Evolutionary conservation across 2,797 vertebrate genomes (phyloP), one percentile per base, ranked within the genome.

Genomic region (Schizopygopsis malacanthus): DNA sequence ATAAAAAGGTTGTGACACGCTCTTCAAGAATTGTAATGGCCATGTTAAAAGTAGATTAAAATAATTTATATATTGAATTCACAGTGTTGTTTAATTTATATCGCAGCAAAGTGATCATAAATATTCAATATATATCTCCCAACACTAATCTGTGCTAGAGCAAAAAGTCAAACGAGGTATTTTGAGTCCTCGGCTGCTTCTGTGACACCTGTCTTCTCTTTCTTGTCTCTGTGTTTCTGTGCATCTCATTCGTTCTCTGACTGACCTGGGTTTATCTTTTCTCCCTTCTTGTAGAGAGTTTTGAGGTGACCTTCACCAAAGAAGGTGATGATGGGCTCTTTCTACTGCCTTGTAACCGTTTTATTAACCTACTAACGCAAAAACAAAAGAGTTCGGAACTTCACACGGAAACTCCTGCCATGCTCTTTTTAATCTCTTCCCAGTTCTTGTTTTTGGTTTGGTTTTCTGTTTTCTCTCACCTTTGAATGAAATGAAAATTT

Each of bases 281-380:
- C 96, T 99, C 95, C 96, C 97, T 97, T 94, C 96, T 96, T 94
- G 91, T 97, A 99, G 98, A 99, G 96, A 99, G 97, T 98, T 99
- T 98, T 99, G 98, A 99, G 97, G 98, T 99, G 98, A 99, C 97
- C 97, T 96, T 99, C 96, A 99, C 98, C 96, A 97, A 97, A 97
- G 97, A 99, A 99, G 98, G 98, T 99, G 98, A 99, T 97, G 95
- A 96, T 96, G 96, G 97, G 96, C 96, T 98, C 96, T 97, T 99
- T 97, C 95, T 97, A 92, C 96, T 96, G 96, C 96, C 93, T 96
- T 96, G 95, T 97, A 95, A 93, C 91, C 95, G 83, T 94, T 93
- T 92, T 95, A 96, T 98, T 99, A 99, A 99, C 97, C 95, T 97
- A 99, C 98, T 99, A 99, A 99, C 95, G 96, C 96, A 96, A 96